A percentile compares a stretch with the other conserved stretches of the same genome.
These are phyloP conservation scores for Leptinotarsa juncta DNA, from an alignment of 2,888 invertebrate genomes.

Conservation along the genomic window DNA sequence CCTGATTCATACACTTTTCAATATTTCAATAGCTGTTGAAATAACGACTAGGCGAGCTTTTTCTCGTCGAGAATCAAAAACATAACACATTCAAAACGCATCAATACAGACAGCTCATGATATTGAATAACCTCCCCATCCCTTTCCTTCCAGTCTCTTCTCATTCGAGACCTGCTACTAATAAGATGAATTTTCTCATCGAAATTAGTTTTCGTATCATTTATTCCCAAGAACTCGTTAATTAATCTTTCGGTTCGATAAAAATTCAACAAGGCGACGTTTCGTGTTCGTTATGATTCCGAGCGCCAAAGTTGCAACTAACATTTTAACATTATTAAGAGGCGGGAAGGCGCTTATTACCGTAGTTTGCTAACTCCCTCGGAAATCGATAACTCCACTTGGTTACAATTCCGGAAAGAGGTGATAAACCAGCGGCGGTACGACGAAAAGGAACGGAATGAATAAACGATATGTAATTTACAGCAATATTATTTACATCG, in stretches of 20 bases:
- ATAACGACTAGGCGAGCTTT: too few species aligned
- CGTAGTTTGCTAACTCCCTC: constrained; percentile 17
- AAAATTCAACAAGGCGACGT: constrained; percentile 8
- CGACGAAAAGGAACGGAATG: background rate
- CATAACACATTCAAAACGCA: background rate
- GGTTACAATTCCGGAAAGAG: background rate
- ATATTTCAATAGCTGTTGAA: too few species aligned
- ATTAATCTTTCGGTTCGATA: constrained; percentile 16
- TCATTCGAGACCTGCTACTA: background rate
- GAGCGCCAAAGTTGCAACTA: constrained; percentile 19
- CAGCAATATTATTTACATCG: too few species aligned
- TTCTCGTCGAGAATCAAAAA: too few species aligned
- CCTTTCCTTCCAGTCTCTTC: background rate
- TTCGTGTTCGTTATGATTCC: constrained; percentile 24
- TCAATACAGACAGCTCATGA: background rate
- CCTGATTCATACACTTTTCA: too few species aligned
- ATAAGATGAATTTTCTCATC: constrained; percentile 15
- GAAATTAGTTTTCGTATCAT: constrained; percentile 15
- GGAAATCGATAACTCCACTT: constrained; percentile 10
- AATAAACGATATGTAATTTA: too few species aligned
- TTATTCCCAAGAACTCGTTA: constrained; percentile 11
- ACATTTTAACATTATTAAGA: constrained; percentile 27
- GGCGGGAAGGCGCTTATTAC: constrained; percentile 28
- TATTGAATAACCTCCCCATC: background rate
- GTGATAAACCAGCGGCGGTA: background rate